Percentiles rank a stretch among this genome's conserved stretches.
Conservation (phyloP, 1,140 invertebrate species). For the Cepaea nemoralis region DNA sequence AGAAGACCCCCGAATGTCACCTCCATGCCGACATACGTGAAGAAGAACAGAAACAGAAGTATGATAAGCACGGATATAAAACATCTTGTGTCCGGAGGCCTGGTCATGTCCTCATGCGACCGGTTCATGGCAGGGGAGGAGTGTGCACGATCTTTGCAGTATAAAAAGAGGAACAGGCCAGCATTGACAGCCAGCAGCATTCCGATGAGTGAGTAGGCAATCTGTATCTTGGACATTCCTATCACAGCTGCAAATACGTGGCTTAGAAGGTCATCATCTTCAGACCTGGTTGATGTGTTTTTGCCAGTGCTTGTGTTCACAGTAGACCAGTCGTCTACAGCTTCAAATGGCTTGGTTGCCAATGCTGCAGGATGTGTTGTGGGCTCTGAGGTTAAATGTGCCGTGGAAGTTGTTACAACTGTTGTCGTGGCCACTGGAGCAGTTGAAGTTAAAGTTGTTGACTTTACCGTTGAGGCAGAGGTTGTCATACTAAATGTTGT, state of each 20-base stretch:
- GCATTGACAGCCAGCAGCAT: conserved; percentile 70
- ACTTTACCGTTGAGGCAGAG: too few relatives aligned
- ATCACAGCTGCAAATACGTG: not conserved
- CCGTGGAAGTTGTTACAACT: not conserved
- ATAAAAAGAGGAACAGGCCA: conserved; percentile 70
- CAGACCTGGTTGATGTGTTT: conserved; percentile 7
- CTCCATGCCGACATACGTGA: conserved; percentile 74
- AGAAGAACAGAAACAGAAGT: conserved; percentile 72
- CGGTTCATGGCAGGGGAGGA: conserved; percentile 14
- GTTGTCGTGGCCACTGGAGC: not conserved
- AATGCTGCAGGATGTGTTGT: not conserved
- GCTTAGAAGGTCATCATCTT: not conserved
- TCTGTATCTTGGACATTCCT: conserved; percentile 70
- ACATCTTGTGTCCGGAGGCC: not conserved
- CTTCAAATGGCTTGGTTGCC: conserved; percentile 35
- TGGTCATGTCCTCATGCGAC: conserved; percentile 32
- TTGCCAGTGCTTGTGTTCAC: conserved; percentile 20
- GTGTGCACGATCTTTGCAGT: conserved; percentile 60
- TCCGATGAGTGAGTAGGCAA: conserved; percentile 73
- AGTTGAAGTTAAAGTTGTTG: not conserved
- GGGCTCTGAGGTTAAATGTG: not conserved
- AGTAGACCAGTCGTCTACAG: conserved; percentile 28
- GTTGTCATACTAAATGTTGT: too few relatives aligned
- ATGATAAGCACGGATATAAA: conserved; percentile 62
- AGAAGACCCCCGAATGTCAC: conserved; percentile 73